These are phyloP conservation scores for Syrrhaptes paradoxus DNA, from an alignment of 2,113 vertebrate species.

Conservation along the genomic window DNA sequence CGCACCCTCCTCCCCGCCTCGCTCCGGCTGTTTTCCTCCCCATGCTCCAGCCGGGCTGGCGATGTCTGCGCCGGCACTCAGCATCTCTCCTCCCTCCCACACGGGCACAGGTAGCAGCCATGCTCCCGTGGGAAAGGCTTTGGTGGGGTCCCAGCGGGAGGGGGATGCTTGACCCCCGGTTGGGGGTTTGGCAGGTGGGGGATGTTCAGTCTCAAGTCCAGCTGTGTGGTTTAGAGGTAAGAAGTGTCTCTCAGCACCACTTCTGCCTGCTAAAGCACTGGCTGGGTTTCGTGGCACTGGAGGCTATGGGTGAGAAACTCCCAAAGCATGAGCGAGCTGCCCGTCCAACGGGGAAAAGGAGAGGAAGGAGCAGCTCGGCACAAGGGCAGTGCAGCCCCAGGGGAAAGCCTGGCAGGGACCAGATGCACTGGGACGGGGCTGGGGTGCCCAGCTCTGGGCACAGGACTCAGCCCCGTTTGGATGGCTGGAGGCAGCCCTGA, in stretches of 20 bases:
- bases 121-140: not conserved
- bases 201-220: not conserved
- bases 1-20: not conserved
- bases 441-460: not conserved
- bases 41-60: not conserved
- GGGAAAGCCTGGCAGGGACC: not conserved
- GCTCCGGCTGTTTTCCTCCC: not conserved
- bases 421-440: not conserved
- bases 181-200: not conserved
- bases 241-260: not conserved
- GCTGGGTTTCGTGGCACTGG: not conserved
- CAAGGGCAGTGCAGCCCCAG: accelerated
- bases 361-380: not conserved
- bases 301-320: accelerated
- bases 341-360: accelerated
- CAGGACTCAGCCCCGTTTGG: accelerated
- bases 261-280: not conserved
- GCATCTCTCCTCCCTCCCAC: not conserved
- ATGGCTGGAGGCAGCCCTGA: not conserved
- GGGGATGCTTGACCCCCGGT: accelerated
- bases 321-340: not conserved
- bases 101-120: accelerated
- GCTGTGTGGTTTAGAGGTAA: not conserved
- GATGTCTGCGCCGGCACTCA: accelerated
- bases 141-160: accelerated